Base-by-base conservation (phyloP, 1,140 invertebrate genomes). In the Diprion similis region DNA sequence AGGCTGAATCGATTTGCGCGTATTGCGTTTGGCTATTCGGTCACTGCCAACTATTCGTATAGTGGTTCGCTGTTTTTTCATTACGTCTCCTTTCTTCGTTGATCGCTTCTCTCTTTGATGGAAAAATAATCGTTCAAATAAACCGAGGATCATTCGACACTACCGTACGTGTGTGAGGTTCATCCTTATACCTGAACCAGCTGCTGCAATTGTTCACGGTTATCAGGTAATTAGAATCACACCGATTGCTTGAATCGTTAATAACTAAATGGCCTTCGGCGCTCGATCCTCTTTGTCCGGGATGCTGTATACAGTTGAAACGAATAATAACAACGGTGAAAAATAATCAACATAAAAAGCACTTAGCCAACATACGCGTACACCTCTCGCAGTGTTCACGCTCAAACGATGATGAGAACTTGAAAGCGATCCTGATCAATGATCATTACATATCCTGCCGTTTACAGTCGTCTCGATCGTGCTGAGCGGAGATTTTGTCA, bases 191-290 rank as follows among this genome's bases (percentile, higher is more conserved):
- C 24, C 24, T 6, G 24, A 59, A 59, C 7, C 51, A 17, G 51
- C 51, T 17, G 11, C 51, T 37, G n/a, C 51, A 17, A 59, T 59
- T 59, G 51, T 59, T 17, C 51, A 59, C 51, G 51, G 51, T 59
- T 59, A 59, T 59, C 51, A 59, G 8, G 51, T 59, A 59, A 59
- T 59, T 59, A 59, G 51, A 59, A 59, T 59, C 51, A 13, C 51
- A 59, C 51, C 51, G 51, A 59, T 59, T 59, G 51, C 51, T 59
- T n/a, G 51, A 59, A 59, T 59, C 51, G 51, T 59, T 59, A 59
- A 15, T 59, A 59, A 59, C 51, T 4, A 59, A 59, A 17, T 59
- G 51, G n/a, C 51, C 51, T 9, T 59, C 51, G 51, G 51, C 51
- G 51, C 24, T 37, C 24, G 51, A 15, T 59, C 51, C 51, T 59